A percentile compares a stretch with the other conserved stretches of the same genome.
phyloP scores from a whole-genome alignment of 1,140 invertebrate genomes.

The Pseudomyrmex gracilis region DNA sequence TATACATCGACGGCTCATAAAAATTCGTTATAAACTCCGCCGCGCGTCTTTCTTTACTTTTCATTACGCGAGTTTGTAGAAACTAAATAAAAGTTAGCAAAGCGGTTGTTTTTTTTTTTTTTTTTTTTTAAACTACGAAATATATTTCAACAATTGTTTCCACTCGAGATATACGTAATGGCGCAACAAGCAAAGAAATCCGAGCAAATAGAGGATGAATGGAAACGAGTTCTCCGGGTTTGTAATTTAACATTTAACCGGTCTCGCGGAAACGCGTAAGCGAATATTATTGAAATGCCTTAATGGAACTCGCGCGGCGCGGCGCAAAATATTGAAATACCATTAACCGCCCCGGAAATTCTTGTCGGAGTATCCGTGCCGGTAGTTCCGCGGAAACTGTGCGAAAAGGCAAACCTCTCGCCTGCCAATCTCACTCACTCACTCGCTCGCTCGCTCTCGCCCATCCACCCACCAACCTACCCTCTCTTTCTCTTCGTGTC shows the following conservation, averaged over 20 bases:
- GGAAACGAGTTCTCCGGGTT: constrained; percentile 3
- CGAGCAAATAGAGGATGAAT: not conserved
- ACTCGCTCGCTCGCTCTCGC: no score
- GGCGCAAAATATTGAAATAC: constrained; percentile 52
- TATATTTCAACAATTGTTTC: not conserved
- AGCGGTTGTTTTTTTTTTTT: not conserved
- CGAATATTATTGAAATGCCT: constrained; percentile 53
- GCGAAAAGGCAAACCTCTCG: constrained; percentile 51
- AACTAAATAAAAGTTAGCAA: not conserved
- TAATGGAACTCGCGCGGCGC: constrained; percentile 33
- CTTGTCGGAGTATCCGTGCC: constrained; percentile 34
- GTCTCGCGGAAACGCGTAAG: constrained; percentile 15
- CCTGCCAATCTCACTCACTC: not conserved
- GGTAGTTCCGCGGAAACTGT: constrained; percentile 41
- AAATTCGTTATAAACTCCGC: not conserved
- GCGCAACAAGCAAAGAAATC: not conserved
- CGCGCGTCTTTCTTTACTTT: not conserved
- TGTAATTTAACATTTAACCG: constrained; percentile 46
- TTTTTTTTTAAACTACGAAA: not conserved
- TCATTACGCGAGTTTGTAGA: no score
- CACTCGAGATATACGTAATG: not conserved
- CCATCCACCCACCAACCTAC: no score
- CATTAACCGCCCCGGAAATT: constrained; percentile 49
- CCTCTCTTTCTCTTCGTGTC: no score
- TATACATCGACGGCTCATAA: not conserved